phyloP scores from a whole-genome alignment of 2,888 invertebrate genomes.

The Eupithecia inturbata region DNA sequence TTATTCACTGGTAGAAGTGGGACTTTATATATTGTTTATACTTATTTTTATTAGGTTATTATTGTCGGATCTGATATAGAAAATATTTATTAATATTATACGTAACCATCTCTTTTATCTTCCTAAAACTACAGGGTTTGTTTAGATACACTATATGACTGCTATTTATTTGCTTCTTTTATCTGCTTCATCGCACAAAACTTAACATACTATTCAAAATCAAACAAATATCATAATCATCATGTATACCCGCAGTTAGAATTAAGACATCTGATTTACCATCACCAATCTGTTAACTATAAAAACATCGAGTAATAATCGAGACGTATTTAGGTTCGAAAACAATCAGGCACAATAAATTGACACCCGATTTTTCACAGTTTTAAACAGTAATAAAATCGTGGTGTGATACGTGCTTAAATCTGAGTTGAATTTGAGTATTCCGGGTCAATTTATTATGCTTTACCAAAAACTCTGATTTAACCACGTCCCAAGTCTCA shows the following conservation, averaged over 20 bases:
- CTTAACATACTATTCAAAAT: conserved; percentile 35
- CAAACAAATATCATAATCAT: conserved; percentile 47
- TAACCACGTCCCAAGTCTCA: too few species aligned
- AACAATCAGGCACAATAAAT: not conserved
- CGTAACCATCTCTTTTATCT: conserved; percentile 46
- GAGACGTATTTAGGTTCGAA: not conserved
- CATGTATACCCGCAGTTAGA: conserved; percentile 57
- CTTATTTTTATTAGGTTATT: conserved; percentile 26
- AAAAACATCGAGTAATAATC: not conserved
- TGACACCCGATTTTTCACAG: too few species aligned
- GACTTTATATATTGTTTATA: conserved; percentile 36
- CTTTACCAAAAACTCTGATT: too few species aligned
- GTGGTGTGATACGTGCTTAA: too few species aligned
- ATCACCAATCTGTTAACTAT: not conserved
- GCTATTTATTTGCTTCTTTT: conserved; percentile 69
- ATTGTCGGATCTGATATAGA: conserved; percentile 44
- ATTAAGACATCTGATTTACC: conserved; percentile 38
- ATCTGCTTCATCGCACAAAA: conserved; percentile 66
- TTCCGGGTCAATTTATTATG: too few species aligned
- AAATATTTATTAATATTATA: conserved; percentile 40
- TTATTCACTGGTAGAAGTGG: conserved; percentile 53
- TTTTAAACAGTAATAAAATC: too few species aligned
- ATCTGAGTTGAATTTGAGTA: too few species aligned
- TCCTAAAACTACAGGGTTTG: conserved; percentile 58
- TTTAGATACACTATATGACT: conserved; percentile 57